These are phyloP conservation scores for Macrosoma leucophasiata DNA, from an alignment of 2,888 invertebrate species.

Conservation along the genomic window DNA sequence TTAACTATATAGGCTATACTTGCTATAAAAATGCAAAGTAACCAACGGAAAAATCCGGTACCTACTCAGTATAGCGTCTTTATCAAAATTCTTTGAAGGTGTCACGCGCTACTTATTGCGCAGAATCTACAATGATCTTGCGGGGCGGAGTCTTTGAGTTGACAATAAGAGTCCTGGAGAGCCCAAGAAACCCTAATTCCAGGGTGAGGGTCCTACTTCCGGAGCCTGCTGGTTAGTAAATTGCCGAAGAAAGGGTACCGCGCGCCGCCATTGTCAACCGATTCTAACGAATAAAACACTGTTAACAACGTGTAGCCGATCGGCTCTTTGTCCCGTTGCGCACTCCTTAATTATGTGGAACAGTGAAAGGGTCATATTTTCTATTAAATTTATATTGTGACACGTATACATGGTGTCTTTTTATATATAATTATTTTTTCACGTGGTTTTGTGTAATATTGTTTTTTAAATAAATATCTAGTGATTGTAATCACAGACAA, in stretches of 20 bases:
- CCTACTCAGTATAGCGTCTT: too few relatives aligned
- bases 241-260: conserved; percentile 71
- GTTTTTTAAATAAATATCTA: too few relatives aligned
- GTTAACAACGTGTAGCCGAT: conserved; percentile 69
- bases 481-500: too few relatives aligned
- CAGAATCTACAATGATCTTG: conserved; percentile 48
- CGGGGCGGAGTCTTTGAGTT: conserved; percentile 56
- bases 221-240: conserved; percentile 67
- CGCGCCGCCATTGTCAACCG: conserved; percentile 65
- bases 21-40: conserved; percentile 1
- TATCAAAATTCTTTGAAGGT: too few relatives aligned
- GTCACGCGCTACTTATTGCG: conserved; percentile 60
- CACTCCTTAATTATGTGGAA: conserved; percentile 72
- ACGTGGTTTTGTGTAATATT: too few relatives aligned
- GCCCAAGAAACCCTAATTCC: conserved; percentile 61
- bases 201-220: conserved; percentile 62
- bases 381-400: conserved; percentile 66
- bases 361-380: conserved; percentile 74
- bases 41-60: conserved; percentile 26
- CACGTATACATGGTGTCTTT: conserved; percentile 44
- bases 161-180: conserved; percentile 61
- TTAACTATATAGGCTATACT: too few relatives aligned
- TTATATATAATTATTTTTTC: conserved; percentile 1
- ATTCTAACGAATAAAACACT: conserved; percentile 68
- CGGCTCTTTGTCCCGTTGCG: conserved; percentile 59